Percentiles rank a stretch among this genome's conserved stretches.
phyloP scores from a whole-genome alignment of 2,113 vertebrate species.

The Trochalopteron elliotii region DNA sequence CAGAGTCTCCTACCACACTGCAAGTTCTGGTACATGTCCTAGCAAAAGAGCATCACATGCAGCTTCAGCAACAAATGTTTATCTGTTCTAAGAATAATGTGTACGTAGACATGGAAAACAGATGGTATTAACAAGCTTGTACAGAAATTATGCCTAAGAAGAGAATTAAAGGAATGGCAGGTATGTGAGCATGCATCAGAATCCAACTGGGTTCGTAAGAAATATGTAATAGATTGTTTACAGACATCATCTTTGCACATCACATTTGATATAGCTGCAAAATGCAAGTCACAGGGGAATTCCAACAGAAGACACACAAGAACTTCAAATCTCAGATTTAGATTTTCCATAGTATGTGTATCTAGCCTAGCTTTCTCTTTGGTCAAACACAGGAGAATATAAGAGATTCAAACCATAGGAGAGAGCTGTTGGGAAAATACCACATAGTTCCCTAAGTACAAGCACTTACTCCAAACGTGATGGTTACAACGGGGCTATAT shows the following conservation, averaged over 20 bases:
- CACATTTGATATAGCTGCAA: not conserved
- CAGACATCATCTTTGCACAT: not conserved
- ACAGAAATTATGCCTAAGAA: not conserved
- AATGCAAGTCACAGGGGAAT: not conserved
- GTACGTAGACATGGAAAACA: not conserved
- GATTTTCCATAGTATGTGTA: not conserved
- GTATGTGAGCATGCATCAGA: not conserved
- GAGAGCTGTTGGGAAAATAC: not conserved
- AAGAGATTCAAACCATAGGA: not conserved
- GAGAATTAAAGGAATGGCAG: not conserved
- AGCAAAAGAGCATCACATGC: not conserved
- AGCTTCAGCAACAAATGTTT: not conserved
- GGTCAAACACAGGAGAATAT: not conserved
- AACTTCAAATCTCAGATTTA: not conserved
- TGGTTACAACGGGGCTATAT: not conserved
- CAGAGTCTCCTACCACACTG: not conserved
- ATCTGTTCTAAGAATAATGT: not conserved
- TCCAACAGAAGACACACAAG: not conserved
- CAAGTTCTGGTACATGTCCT: not conserved
- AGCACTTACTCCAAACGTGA: not conserved
- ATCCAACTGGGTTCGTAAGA: not conserved
- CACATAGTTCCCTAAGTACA: not conserved
- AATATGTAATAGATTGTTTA: not conserved
- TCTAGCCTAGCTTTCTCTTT: not conserved
- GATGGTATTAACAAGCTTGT: not conserved